Conservation (phyloP, 2,113 vertebrate species). For the Cacatua alba region DNA sequence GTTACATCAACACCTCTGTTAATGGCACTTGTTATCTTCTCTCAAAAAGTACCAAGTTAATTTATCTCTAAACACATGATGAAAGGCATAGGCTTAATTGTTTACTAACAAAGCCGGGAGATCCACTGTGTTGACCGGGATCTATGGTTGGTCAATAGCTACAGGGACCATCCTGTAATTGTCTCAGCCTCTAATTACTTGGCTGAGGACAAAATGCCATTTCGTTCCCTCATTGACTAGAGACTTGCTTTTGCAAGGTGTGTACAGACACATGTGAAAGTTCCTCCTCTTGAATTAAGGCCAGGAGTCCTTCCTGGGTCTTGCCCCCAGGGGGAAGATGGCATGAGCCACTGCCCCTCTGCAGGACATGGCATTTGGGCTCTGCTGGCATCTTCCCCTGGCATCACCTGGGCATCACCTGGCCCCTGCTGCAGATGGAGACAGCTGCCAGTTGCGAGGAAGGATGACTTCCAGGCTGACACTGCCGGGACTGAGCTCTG, state of each 20-base stretch:
- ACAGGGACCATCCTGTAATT: background rate
- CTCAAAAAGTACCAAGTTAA: background rate
- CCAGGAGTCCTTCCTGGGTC: background rate
- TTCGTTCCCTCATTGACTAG: background rate
- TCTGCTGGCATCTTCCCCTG: background rate
- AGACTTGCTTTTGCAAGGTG: background rate
- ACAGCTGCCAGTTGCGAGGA: background rate
- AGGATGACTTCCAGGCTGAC: background rate
- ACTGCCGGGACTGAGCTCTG: background rate
- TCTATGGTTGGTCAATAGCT: background rate
- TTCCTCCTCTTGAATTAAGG: background rate
- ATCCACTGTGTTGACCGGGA: background rate
- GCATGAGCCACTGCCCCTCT: background rate
- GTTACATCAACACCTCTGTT: background rate
- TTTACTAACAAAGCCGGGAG: background rate
- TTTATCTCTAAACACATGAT: background rate
- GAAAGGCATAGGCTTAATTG: background rate
- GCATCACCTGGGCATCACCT: background rate
- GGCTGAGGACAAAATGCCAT: background rate
- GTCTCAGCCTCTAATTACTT: background rate
- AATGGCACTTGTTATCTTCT: background rate
- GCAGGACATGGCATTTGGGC: background rate
- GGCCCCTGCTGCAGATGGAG: background rate
- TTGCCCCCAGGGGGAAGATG: background rate
- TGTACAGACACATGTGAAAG: background rate